Conservation (phyloP, 2,888 invertebrate genomes). For the Mesorhabditis spiculigera region DNA sequence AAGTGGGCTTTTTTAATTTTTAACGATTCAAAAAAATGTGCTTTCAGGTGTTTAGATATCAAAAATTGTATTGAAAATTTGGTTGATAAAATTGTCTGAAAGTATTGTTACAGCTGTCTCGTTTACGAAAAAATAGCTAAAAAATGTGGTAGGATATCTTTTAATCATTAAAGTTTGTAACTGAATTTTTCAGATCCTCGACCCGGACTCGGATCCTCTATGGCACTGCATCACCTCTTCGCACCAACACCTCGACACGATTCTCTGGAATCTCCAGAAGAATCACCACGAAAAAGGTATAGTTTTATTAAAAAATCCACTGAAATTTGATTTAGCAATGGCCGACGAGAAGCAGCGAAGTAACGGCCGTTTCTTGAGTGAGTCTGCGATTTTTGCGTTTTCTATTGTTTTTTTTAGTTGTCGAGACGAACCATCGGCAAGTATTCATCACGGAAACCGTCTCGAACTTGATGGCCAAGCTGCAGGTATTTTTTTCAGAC, state of each 20-base stretch:
- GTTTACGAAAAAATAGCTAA: too few species aligned
- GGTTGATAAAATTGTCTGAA: too few species aligned
- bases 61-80: too few species aligned
- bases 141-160: too few species aligned
- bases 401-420: conserved; percentile 8
- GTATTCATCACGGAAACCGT: conserved; percentile 78
- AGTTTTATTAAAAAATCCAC: background rate
- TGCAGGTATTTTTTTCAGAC: conserved; percentile 17
- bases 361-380: background rate
- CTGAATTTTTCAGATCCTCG: conserved; percentile 66
- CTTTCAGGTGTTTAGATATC: background rate
- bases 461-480: conserved; percentile 69
- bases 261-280: conserved; percentile 68
- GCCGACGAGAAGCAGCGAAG: background rate
- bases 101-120: too few species aligned
- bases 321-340: background rate
- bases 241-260: conserved; percentile 75
- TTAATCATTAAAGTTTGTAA: too few species aligned
- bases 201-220: conserved; percentile 82
- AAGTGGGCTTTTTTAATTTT: background rate
- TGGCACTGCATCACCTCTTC: conserved; percentile 88
- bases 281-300: conserved; percentile 27
- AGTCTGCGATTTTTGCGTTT: background rate
- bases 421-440: conserved; percentile 63
- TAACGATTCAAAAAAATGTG: background rate